Conservation (phyloP, 2,797 vertebrate species). For the Emydoidea blandingii region DNA sequence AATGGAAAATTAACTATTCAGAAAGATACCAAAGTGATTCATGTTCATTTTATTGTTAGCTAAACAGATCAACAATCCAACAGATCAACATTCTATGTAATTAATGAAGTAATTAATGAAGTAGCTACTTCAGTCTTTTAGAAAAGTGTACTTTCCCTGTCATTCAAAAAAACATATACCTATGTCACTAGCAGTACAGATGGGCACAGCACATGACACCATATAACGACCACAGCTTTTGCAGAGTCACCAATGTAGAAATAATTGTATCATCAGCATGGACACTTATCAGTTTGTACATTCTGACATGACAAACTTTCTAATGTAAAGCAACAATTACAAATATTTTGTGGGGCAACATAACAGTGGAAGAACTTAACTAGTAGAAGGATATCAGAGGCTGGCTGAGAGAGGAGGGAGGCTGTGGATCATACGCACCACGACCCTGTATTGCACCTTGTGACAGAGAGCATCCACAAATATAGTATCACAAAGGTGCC, state of each 20-base stretch:
- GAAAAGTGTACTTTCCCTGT: background rate
- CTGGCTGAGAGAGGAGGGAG: background rate
- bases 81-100: background rate
- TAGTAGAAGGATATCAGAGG: background rate
- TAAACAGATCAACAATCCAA: background rate
- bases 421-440: background rate
- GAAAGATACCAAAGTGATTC: background rate
- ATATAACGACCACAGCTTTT: constrained; percentile 4
- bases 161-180: background rate
- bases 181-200: constrained; percentile 32
- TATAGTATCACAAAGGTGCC: background rate
- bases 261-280: constrained; percentile 7
- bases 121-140: background rate
- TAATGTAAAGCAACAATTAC: constrained; percentile 46
- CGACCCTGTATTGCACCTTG: rapidly evolving
- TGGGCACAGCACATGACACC: constrained; percentile 14
- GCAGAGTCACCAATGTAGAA: constrained; percentile 3
- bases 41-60: background rate
- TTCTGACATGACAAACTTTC: constrained; percentile 10
- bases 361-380: background rate
- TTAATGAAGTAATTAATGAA: background rate
- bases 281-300: constrained; percentile 34
- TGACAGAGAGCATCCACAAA: background rate
- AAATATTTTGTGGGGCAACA: constrained; percentile 40
- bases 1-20: background rate